Percentiles rank a stretch among this genome's conserved stretches.
Evolutionary conservation across 2,888 invertebrate species (phyloP).

Genomic region (Lithophane ornitopus): DNA sequence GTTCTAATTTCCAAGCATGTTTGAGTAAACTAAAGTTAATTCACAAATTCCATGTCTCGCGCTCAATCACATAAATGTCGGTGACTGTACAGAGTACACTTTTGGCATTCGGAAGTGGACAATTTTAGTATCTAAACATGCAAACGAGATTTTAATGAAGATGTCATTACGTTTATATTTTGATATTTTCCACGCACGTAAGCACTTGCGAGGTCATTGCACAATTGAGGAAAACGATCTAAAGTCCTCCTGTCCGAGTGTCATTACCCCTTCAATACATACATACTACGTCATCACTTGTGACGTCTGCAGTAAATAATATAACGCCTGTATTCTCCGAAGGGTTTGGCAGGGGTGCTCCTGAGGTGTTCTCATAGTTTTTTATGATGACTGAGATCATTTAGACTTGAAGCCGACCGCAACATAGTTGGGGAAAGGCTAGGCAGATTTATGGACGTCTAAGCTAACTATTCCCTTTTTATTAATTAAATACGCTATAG

Average conservation of each 20-base stretch:
- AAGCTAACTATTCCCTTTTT: too few relatives aligned
- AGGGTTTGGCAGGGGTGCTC: neutral
- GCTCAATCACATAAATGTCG: neutral
- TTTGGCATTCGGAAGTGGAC: conserved; percentile 41
- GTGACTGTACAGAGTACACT: conserved; percentile 21
- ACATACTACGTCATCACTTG: neutral
- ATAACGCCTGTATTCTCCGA: neutral
- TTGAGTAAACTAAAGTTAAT: neutral
- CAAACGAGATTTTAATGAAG: conserved; percentile 58
- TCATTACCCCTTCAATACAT: neutral
- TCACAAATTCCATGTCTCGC: neutral
- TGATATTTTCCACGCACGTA: conserved; percentile 7
- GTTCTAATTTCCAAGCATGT: too few relatives aligned
- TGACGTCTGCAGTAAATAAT: neutral
- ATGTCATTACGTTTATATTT: conserved; percentile 36
- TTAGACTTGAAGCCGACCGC: too few relatives aligned
- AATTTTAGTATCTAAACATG: conserved; percentile 51
- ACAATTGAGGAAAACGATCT: conserved; percentile 21
- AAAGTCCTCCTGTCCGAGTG: neutral
- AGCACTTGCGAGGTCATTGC: conserved; percentile 1
- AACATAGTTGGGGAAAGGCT: too few relatives aligned
- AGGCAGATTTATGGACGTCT: too few relatives aligned
- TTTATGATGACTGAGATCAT: neutral
- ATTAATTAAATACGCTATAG: too few relatives aligned
- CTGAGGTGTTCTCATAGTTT: neutral